Evolutionary conservation across 2,888 invertebrate species (phyloP), one percentile per base, ranked within the genome.

Genomic region (Hermaeophaga mercurialis): DNA sequence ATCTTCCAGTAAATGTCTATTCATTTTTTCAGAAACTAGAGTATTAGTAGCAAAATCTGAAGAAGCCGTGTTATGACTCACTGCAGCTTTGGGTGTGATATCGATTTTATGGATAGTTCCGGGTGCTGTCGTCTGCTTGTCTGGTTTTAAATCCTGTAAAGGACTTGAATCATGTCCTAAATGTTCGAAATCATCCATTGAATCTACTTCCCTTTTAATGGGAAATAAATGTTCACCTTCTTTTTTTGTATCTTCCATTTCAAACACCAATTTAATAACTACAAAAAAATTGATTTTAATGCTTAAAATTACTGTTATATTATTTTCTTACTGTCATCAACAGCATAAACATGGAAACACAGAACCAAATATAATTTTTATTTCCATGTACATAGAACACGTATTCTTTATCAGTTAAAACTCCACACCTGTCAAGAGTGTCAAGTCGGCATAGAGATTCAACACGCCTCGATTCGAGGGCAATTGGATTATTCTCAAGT

Each of bases 161-260:
- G 80, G 78, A 48, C 79, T 77, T 41, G 78, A 78, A 59, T 86
- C 86, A 69, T 85, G 84, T 63, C 85, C 87, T 64, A 89, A 79
- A 75, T 88, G 88, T 75, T 88, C 88, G 74, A 89, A 88, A 78
- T 88, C 88, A 70, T 88, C 88, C 60, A 85, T 80, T 22, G 88
- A 88, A 73, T 88, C 88, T 71, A 84, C 82, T 64, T 88, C 88
- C 59, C 87, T 64, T 58, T 68, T 70, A 31, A 69, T 31, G 15
- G 62, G 41, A 34, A 54, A 34, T n/a, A 31, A 46, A 43, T 58
- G 58, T 24, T 50, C 38, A 9, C 47, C 38, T 9, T 47, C 41
- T 24, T 62, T 62, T 58, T 60, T 61, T 7, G 50, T 53, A 15
- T 44, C 61, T 52, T 62, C 65, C 59, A 65, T 62, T 43, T 43